These are phyloP conservation scores for Lytechinus pictus DNA, from an alignment of 35 echinoderm and acorn worm genomes.

Conservation along the genomic window DNA sequence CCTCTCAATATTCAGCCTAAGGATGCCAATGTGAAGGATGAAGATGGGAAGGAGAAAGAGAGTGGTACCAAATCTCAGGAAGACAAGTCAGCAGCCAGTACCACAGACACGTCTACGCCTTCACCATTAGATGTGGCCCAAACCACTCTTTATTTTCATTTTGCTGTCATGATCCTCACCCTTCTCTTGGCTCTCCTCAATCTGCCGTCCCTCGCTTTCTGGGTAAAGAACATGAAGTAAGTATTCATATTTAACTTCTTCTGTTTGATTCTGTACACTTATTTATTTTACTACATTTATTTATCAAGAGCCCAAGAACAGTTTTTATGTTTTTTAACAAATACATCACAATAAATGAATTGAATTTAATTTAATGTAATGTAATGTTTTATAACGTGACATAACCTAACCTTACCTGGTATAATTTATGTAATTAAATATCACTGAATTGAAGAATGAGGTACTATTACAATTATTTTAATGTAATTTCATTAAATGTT, in stretches of 20 bases:
- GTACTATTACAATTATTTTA: too few species aligned
- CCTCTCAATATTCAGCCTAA: neutral
- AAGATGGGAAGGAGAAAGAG: neutral
- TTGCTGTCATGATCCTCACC: conserved; percentile 1
- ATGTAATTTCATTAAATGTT: too few species aligned
- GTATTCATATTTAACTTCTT: neutral
- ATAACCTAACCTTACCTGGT: too few species aligned
- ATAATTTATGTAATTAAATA: too few species aligned
- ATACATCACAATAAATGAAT: too few species aligned
- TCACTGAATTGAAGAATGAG: too few species aligned
- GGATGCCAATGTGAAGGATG: neutral
- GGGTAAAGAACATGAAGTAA: conserved; percentile 46
- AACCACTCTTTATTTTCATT: conserved; percentile 40
- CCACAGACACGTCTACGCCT: neutral
- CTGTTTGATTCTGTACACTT: too few species aligned
- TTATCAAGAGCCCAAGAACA: too few species aligned
- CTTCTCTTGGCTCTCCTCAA: conserved; percentile 30
- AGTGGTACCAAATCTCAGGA: conserved; percentile 32
- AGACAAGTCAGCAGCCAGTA: neutral
- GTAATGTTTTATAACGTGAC: too few species aligned
- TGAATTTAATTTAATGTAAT: too few species aligned
- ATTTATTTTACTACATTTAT: too few species aligned
- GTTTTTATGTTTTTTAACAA: too few species aligned
- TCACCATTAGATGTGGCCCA: conserved; percentile 35
- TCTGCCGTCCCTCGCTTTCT: conserved; percentile 21